Evolutionary conservation across 2,113 vertebrate species (phyloP), one percentile per base, ranked within the genome.

Genomic region (Microcebus murinus): DNA sequence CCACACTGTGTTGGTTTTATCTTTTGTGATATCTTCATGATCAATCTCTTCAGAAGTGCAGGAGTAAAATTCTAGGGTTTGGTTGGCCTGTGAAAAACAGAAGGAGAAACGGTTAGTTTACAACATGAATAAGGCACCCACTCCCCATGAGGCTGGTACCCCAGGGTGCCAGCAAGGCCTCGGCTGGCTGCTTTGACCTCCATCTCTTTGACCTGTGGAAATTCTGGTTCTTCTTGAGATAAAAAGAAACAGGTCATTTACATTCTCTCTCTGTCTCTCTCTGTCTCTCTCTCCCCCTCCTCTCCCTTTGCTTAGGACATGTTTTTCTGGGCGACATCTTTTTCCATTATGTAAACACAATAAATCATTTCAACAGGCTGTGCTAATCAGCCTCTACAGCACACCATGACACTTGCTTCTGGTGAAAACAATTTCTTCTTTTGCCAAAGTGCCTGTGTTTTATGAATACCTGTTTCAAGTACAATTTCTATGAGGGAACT

Each of bases 1-100:
- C 63, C 59, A 94, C 65, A 98, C 36, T 0, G 98, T 99, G 96
- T 94, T 98, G 25, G 45, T 95, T 7, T 88, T 97, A 13, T 97
- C 80, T 94, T 95, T 55, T 0, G 98, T 98, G 95, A 98, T 98
- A 45, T 99, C 98, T 95, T 97, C 79, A 13, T 94, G 73, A 25
- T 98, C 96, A 0, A 98, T 67, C 39, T 98, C 89, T 71, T 98
- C 97, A 0, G 97, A 93, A 84, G 71, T 96, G n/a, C 99, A 99
- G 34, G 96, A 18, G 1, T 98, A 98, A 63, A 98, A 93, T 0
- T 90, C 87, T 63, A 98, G 93, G 0, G 1, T 94, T 87, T 73
- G 0, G 0, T 25, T 74, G n/a, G 98, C 93, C 98, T 99, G 94
- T 1, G 4, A 68, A 25, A 76, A 83, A 13, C 7, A 36, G 1